Evolutionary conservation across 2,113 vertebrate genomes (phyloP), one percentile per base, ranked within the genome.

Genomic region (Nesogale talazaci): DNA sequence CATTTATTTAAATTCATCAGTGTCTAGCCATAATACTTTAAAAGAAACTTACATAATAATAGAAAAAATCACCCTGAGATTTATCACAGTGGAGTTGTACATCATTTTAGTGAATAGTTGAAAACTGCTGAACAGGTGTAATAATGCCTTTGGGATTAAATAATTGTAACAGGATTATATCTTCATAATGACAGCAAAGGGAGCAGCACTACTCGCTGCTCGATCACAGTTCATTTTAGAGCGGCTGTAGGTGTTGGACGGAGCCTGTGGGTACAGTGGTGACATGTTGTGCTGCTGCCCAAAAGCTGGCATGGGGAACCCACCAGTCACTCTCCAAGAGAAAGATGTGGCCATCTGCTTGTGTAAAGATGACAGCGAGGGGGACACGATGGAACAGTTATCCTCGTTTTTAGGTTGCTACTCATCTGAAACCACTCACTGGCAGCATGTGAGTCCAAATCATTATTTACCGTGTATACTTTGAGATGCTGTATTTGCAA

Each of bases 41-140:
- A 94, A 94, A 85, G 67, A 97, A 91, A 90, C 69, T 95, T 96
- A 95, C 94, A 92, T 94, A 91, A 52, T 52, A 52, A 52, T 91
- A 27, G 86, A 94, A 88, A 86, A 93, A 94, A 77, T 83, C 69
- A 72, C 77, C 46, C 36, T 85, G 92, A 91, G 89, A 95, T 91
- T 97, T 97, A 95, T 94, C 94, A 96, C 88, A 29, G 86, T 75
- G 65, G 31, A 96, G 91, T 94, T 89, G 16, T 95, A 96, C 89
- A 96, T 96, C 94, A 97, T 95, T 96, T 87, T 94, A 94, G 85
- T 96, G 93, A 96, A 94, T 95, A 87, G 56, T 34, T 95, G 93
- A 97, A 94, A 95, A 94, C 91, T 95, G 85, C 86, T 96, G 96
- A 97, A 94, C 52, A 96, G 77, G 56, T 97, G 61, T 97, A 83